Percentiles rank a stretch among this genome's conserved stretches.
Evolutionary conservation across 2,888 invertebrate species (phyloP).

Genomic region (Dryocosmus kuriphilus): DNA sequence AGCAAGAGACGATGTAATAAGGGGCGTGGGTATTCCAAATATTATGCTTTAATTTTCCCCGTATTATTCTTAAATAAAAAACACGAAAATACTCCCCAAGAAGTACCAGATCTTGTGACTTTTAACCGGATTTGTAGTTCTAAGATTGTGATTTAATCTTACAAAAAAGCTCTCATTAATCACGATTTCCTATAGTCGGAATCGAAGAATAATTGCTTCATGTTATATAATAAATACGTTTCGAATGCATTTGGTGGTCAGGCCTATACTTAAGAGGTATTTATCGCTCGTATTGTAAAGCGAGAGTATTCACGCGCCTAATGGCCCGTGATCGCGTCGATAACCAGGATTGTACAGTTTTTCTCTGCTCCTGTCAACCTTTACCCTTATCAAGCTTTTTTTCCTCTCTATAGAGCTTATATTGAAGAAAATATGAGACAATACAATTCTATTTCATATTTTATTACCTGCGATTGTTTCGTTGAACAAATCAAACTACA

Average conservation of each 20-base stretch:
- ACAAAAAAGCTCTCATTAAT: background rate
- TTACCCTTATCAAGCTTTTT: slow-evolving; percentile 30
- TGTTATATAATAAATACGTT: slow-evolving; percentile 39
- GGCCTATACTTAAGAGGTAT: slow-evolving; percentile 60
- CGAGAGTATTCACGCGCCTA: slow-evolving; percentile 61
- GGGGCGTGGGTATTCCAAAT: background rate
- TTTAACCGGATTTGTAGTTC: background rate
- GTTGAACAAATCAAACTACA: slow-evolving; percentile 22
- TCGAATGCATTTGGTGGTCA: slow-evolving; percentile 52
- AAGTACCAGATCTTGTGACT: no score
- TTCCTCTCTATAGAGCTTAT: slow-evolving; percentile 32
- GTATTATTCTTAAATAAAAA: background rate
- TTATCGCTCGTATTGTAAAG: slow-evolving; percentile 53
- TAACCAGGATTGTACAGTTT: slow-evolving; percentile 53
- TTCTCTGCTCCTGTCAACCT: slow-evolving; percentile 10
- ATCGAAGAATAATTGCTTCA: slow-evolving; percentile 45
- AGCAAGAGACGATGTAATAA: background rate
- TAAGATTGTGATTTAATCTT: background rate
- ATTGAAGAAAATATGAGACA: slow-evolving; percentile 20
- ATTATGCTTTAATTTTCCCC: background rate
- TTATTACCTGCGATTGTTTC: slow-evolving; percentile 29
- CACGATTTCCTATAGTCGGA: slow-evolving; percentile 38
- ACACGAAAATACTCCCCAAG: background rate
- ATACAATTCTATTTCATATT: slow-evolving; percentile 34
- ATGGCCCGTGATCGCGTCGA: slow-evolving; percentile 65